Evolutionary conservation across 23 tunicate genomes (phyloP).

Genomic region (Trididemnum nubilum): DNA sequence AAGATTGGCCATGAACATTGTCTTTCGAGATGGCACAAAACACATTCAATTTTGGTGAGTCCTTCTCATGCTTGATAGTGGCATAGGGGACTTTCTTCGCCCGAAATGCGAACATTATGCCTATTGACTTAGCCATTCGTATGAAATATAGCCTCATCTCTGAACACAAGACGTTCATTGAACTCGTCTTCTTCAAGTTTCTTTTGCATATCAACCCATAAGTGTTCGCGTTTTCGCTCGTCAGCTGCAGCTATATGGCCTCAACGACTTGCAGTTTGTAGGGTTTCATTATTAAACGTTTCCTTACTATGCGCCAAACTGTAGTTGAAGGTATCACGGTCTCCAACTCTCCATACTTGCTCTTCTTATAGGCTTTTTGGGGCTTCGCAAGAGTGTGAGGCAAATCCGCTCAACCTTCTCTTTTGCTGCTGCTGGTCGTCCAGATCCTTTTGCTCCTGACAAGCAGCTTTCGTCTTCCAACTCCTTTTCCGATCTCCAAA

Average conservation of each 20-base stretch:
- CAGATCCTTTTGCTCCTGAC: slow-evolving; percentile 29
- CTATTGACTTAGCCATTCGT: slow-evolving; percentile 28
- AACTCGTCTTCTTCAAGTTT: slow-evolving; percentile 29
- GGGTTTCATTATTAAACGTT: slow-evolving; percentile 22
- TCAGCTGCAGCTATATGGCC: slow-evolving; percentile 18
- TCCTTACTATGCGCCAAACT: slow-evolving; percentile 23
- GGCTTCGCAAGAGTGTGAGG: slow-evolving; percentile 3
- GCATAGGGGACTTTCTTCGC: slow-evolving; percentile 23
- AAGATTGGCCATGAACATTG: slow-evolving; percentile 12
- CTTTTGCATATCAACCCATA: slow-evolving; percentile 21
- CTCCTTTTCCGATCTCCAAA: slow-evolving; percentile 14
- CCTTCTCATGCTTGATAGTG: slow-evolving; percentile 21
- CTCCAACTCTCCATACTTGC: slow-evolving; percentile 20
- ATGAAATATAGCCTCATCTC: slow-evolving; percentile 21
- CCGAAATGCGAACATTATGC: slow-evolving; percentile 30
- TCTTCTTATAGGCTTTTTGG: slow-evolving; percentile 28
- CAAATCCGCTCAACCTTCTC: slow-evolving; percentile 17
- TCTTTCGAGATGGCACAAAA: slow-evolving; percentile 25
- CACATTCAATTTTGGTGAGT: slow-evolving; percentile 19
- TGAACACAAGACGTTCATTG: slow-evolving; percentile 23
- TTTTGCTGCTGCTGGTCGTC: slow-evolving; percentile 11
- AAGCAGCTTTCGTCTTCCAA: slow-evolving; percentile 8
- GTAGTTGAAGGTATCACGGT: slow-evolving; percentile 18
- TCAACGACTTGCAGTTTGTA: slow-evolving; percentile 23
- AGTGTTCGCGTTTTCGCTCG: slow-evolving; percentile 14